A percentile compares a stretch with the other conserved stretches of the same genome.
Evolutionary conservation across 2,113 vertebrate species (phyloP).

Genomic region (Desmodus rotundus): DNA sequence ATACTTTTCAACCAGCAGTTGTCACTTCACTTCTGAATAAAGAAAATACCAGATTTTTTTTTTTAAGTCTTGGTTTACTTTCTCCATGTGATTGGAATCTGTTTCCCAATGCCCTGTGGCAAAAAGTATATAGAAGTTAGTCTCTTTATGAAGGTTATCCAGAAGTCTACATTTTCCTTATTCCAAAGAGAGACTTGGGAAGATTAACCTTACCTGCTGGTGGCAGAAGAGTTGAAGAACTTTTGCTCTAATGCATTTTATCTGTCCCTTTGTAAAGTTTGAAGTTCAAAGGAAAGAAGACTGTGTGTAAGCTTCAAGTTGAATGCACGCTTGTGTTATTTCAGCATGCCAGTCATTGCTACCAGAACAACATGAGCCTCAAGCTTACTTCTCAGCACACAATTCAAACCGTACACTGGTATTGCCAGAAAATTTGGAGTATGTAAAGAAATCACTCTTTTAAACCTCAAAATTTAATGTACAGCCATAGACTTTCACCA

Average conservation of each 20-base stretch:
- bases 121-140: background rate
- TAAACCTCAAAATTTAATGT: constrained; percentile 4
- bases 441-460: constrained; percentile 33
- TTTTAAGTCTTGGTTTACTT: background rate
- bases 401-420: constrained; percentile 19
- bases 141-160: constrained; percentile 13
- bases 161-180: background rate
- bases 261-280: constrained; percentile 41
- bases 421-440: constrained; percentile 45
- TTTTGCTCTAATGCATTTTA: background rate
- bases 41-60: constrained; percentile 49
- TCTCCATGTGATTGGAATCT: background rate
- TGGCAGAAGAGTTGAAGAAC: constrained; percentile 41
- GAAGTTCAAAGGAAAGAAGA: constrained; percentile 20
- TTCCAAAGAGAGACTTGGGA: constrained; percentile 11
- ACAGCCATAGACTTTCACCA: background rate
- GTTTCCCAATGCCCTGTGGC: background rate
- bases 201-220: constrained; percentile 26
- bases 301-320: background rate
- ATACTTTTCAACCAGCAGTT: constrained; percentile 70
- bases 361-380: background rate
- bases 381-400: background rate
- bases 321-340: constrained; percentile 9
- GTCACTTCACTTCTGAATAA: constrained; percentile 66
- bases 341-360: background rate